Evolutionary conservation across 2,113 vertebrate species (phyloP), one percentile per base, ranked within the genome.

Genomic region (Callorhinus ursinus): DNA sequence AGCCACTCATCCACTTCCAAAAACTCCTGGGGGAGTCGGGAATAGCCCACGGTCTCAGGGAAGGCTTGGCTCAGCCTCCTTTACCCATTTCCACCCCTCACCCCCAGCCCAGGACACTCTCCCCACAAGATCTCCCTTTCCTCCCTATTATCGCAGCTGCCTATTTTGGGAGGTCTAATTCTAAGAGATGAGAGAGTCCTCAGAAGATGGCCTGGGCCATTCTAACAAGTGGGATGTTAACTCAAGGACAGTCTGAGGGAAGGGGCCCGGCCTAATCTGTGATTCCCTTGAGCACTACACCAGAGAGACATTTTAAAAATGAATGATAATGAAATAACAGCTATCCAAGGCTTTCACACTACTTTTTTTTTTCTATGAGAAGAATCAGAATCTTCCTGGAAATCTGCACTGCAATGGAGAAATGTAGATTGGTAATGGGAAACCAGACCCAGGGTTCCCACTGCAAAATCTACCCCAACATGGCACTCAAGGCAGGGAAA

Each of bases 1-100:
- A 42, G 28, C n/a, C 87, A 36, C 55, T 16, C 39, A 0, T 0
- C 36, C 24, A 36, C 61, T 92, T 0, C 0, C 53, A 21, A 24
- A 55, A 51, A 72, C 33, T 55, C 79, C 8, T n/a, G 10, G n/a
- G 28, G 28, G 53, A 51, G 11, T 83, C 63, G 14, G 22, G 31
- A 93, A 81, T 18, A 69, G 39, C 33, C 61, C 14, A 26, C 19
- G 88, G n/a, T 33, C 63, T 65, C 89, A 11, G 59, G 53, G 53
- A 77, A 87, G n/a, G 57, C 42, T 36, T 15, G 14, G 8, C 51
- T 91, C 36, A 63, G 42, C 33, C 63, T 74, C 69, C 80, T 71
- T 89, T 69, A 86, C 42, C 57, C 36, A 33, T 57, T 42, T 36
- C 19, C n/a, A 53, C 9, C 4, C 46, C 71, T 92, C n/a, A 0